Base-by-base conservation (phyloP, 1,140 invertebrate genomes). In the Notospermus geniculatus region DNA sequence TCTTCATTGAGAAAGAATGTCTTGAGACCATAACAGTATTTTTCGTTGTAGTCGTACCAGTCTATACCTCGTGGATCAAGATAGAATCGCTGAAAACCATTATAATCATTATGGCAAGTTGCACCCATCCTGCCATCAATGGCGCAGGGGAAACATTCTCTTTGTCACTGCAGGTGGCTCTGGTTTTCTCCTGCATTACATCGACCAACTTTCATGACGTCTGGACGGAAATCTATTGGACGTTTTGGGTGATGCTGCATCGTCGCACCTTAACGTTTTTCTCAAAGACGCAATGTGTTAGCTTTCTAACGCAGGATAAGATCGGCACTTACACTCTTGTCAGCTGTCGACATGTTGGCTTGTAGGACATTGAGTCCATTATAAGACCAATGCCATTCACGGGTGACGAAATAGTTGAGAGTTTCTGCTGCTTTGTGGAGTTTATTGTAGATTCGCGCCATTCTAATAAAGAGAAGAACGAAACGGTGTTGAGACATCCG, bases 1-100 rank as follows among this genome's bases (percentile, higher is more conserved):
- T 80, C 75, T 61, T 80, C 79, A 50, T 78, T 78, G 36, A 80
- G 57, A 5, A 80, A 64, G 69, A 70, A 80, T 57, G 69, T 68
- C 59, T 79, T 80, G 1, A 71, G 71, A 1, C 79, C 79, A 2
- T 77, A 64, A 62, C 76, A 79, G 61, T 77, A 78, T 50, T 74
- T 68, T 58, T 77, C 68, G 64, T 78, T 70, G 62, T 80, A 80
- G 27, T 65, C 59, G 17, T 68, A 62, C 79, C 79, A 80, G 58
- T 78, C 54, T 11, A 82, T 70, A 19, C 36, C 41, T 46, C 29
- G 64, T 46, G 65, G 50, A 56, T 71, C 66, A 63, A 73, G 65
- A 43, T 70, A 69, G 54, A 72, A 72, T 9, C 52, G 57, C 67
- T 72, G 28, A 50, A 56, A 43, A n/a, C n/a, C n/a, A n/a, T n/a